Base-by-base conservation (phyloP, 2,113 vertebrate species). In the Phasianus colchicus region DNA sequence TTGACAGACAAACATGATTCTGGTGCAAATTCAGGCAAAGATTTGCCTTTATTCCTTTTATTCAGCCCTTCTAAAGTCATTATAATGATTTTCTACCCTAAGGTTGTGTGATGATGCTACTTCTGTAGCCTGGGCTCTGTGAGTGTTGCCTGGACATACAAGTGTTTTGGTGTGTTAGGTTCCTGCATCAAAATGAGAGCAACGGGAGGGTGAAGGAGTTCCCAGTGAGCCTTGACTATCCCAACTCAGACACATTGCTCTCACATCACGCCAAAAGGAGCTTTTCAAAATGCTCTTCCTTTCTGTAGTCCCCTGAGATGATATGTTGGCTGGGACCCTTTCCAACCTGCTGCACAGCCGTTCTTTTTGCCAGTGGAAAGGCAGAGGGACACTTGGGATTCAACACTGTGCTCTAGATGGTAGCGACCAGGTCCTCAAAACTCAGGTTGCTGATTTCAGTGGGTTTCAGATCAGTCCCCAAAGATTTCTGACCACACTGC, bases 71-170 rank as follows among this genome's bases (percentile, higher is more conserved):
- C 25, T 4, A 9, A 82, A 36, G 25, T 6, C 1, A 1, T 21
- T 73, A 40, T 0, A 3, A 3, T 5, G 5, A 1, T 64, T 38
- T 64, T 55, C 52, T 16, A 34, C 4, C 50, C 34, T 64, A 2
- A 4, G 15, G 27, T 7, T 6, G 2, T 16, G 40, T 22, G 61
- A 9, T 36, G 50, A 10, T 83, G 61, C 32, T 61, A 21, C 10
- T 82, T 13, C 47, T 65, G 32, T 7, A 6, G 10, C 5, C 1
- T 6, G 24, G 50, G 21, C 24, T 54, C 60, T 67, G 43, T 5
- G 3, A 0, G 1, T 2, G 5, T 34, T 21, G 43, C 30, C 0
- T 3, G 74, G 10, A 77, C 32, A 13, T 42, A 4, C 19, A 1
- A 34, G 66, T 52, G 8, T 50, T 71, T 65, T 52, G 57, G 2